Base-by-base conservation (phyloP, 1,140 invertebrate species). In the Papilio aristodemus region DNA sequence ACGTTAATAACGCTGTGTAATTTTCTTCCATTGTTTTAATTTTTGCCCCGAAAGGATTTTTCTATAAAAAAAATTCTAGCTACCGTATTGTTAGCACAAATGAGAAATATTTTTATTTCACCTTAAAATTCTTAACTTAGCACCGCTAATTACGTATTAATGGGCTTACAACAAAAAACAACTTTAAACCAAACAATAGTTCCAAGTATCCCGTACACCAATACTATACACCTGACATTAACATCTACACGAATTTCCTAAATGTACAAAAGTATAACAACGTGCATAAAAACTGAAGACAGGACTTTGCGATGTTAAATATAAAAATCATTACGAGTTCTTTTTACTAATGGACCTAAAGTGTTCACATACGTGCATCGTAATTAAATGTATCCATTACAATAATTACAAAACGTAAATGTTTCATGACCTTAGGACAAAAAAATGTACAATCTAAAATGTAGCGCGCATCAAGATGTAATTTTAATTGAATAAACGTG, bases 1-100 rank as follows among this genome's bases (percentile, higher is more conserved):
- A 63, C 60, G 60, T 63, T 66, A 66, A 66, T 66, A 66, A 66
- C 62, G 62, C 62, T 14, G 41, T 46, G 62, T 66, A 66, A 66
- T 66, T 66, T 66, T 66, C 62, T 27, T 46, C 62, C 62, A 66
- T 66, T 66, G 62, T 66, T 66, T 43, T 27, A 66, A 63, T 36
- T 66, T 66, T 66, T 22, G 41, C 62, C 39, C 41, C 22, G 62
- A 66, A 66, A 66, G 62, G 62, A 66, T 66, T 66, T 46, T 66
- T 46, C 62, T 66, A 66, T 66, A 66, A 50, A 63, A n/a, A 62
- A 25, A 22, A 41, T 41, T 27, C 22, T 43, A 46, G 19, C 38
- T 43, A 46, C 58, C 32, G 27, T 37, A 37, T 46, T 64, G 22
- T 46, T 14, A 43, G 5, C 7, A 37, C 41, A 32, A 64, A 27